Evolutionary conservation across 2,797 vertebrate species (phyloP).

Genomic region (Prunella strophiata): DNA sequence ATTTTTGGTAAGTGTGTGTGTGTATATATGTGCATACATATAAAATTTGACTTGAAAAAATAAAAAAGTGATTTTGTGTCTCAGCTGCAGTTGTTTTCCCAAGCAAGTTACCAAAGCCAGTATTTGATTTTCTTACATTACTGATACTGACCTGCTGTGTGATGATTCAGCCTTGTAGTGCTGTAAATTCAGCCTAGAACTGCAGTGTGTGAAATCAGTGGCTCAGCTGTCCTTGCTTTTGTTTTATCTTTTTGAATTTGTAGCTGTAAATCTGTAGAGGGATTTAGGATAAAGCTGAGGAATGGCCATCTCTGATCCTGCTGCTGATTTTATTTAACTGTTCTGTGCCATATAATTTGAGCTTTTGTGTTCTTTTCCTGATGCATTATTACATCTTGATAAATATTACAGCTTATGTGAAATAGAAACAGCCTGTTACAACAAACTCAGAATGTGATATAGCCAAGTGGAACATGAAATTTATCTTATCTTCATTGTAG

Average conservation of each 20-base stretch:
- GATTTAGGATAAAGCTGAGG: not conserved
- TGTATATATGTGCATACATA: fast-evolving
- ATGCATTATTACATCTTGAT: not conserved
- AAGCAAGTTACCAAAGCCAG: not conserved
- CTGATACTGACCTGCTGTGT: not conserved
- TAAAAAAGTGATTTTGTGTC: not conserved
- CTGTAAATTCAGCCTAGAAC: not conserved
- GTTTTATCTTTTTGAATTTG: not conserved
- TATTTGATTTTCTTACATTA: not conserved
- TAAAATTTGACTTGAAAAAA: not conserved
- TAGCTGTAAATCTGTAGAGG: not conserved
- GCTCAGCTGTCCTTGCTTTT: not conserved
- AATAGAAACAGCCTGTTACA: not conserved
- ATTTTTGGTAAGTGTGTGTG: not conserved
- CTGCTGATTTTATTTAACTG: not conserved
- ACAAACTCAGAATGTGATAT: not conserved
- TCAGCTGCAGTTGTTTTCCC: not conserved
- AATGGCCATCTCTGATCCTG: not conserved
- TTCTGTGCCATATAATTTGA: not conserved
- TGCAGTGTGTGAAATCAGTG: not conserved
- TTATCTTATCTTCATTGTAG: not conserved
- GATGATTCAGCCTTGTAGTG: not conserved
- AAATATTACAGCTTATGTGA: not conserved
- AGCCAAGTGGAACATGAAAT: not conserved
- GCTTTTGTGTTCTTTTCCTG: not conserved